Conservation (phyloP, 2,888 invertebrate species). For the Lordiphosa fenestrarum region DNA sequence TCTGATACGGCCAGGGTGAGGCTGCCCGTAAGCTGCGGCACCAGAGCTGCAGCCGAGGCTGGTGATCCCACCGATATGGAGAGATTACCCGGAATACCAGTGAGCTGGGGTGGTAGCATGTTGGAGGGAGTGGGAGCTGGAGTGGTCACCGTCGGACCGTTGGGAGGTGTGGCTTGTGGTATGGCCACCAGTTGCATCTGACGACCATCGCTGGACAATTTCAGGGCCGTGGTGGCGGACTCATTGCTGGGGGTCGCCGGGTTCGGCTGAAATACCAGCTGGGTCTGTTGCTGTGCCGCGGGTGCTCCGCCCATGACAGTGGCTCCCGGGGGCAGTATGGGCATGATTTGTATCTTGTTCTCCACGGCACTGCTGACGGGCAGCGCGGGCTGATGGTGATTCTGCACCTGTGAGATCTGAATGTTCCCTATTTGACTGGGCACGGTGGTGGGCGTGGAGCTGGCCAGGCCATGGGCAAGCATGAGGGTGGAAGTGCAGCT, state of each 20-base stretch:
- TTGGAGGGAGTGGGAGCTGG: conserved; percentile 32
- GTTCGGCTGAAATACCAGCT: conserved; percentile 55
- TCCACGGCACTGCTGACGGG: conserved; percentile 78
- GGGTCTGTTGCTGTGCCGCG: conserved; percentile 35
- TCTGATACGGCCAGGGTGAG: conserved; percentile 85
- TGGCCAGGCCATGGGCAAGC: conserved; percentile 47
- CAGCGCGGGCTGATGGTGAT: conserved; percentile 61
- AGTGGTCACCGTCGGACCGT: conserved; percentile 25
- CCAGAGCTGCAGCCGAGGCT: conserved; percentile 78
- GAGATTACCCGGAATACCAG: conserved; percentile 69
- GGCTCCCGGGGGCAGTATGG: conserved; percentile 74
- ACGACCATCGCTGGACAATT: conserved; percentile 63
- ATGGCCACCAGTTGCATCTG: conserved; percentile 74
- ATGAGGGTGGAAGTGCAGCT: conserved; percentile 43
- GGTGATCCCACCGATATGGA: conserved; percentile 77
- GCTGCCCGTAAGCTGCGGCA: conserved; percentile 84
- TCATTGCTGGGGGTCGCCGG: conserved; percentile 37
- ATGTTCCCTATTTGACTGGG: conserved; percentile 81
- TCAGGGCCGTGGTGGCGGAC: conserved; percentile 55
- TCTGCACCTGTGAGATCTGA: conserved; percentile 80
- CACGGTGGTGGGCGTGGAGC: conserved; percentile 71
- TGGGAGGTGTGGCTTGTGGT: conserved; percentile 55
- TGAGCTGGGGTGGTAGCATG: conserved; percentile 61
- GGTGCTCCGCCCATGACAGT: conserved; percentile 67
- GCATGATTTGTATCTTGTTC: conserved; percentile 81